These are phyloP conservation scores for Daboia siamensis DNA, from an alignment of 2,113 vertebrate genomes.

Conservation along the genomic window DNA sequence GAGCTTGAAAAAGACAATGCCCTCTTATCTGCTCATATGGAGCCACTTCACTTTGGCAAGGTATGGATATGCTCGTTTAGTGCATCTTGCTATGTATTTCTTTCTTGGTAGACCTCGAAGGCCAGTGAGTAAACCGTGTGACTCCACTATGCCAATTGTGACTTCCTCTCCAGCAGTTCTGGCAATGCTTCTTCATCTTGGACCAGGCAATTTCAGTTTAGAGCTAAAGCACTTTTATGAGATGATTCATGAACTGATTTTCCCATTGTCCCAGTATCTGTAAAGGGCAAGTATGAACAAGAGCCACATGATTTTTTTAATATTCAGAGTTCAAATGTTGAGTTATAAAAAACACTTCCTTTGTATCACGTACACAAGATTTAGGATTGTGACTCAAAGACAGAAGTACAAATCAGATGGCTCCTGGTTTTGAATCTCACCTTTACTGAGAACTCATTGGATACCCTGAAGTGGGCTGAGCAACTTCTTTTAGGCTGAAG, in stretches of 20 bases:
- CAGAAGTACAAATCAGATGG: neutral
- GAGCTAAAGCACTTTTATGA: neutral
- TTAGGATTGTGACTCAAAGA: neutral
- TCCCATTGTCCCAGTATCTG: neutral
- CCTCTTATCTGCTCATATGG: constrained; percentile 60
- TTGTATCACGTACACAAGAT: neutral
- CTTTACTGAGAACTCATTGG: neutral
- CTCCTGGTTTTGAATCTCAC: neutral
- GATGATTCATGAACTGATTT: constrained; percentile 2
- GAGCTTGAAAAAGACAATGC: neutral
- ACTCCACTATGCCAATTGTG: neutral
- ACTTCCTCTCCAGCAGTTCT: neutral
- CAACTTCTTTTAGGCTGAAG: neutral
- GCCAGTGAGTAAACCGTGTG: neutral
- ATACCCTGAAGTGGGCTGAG: neutral
- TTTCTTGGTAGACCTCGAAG: neutral
- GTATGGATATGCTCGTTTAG: constrained; percentile 38
- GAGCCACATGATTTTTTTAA: neutral
- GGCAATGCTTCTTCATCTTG: neutral
- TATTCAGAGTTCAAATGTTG: neutral
- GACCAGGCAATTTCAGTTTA: neutral
- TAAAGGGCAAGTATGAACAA: neutral
- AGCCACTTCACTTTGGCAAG: constrained; percentile 84
- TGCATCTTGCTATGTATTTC: neutral
- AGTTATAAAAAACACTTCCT: neutral